phyloP scores from a whole-genome alignment of 2,113 vertebrate genomes.

The Bungarus multicinctus region DNA sequence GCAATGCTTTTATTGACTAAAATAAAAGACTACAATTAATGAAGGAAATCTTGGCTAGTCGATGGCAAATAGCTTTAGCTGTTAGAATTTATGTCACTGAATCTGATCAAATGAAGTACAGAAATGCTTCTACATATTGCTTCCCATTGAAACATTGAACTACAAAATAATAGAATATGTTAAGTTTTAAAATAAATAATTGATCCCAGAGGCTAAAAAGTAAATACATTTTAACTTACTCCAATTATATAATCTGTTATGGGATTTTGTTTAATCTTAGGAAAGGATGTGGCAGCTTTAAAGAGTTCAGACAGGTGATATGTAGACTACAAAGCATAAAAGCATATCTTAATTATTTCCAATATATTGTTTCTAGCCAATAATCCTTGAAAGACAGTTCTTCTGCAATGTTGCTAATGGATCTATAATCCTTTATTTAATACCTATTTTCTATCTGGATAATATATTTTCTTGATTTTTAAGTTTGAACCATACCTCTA shows the following conservation, averaged over 20 bases:
- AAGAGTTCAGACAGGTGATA: neutral
- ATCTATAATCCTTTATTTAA: neutral
- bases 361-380: neutral
- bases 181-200: neutral
- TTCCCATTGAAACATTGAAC: neutral
- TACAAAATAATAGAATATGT: neutral
- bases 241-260: neutral
- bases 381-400: neutral
- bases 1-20: neutral
- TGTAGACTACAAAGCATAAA: neutral
- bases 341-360: neutral
- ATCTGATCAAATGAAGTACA: neutral
- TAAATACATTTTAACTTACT: neutral
- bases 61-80: neutral
- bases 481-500: neutral
- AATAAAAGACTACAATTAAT: neutral
- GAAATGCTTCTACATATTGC: neutral
- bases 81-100: neutral
- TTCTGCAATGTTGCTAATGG: neutral
- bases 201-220: neutral
- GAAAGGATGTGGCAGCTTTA: neutral
- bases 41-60: neutral
- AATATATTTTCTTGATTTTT: neutral
- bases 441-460: neutral
- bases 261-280: neutral